Evolutionary conservation across 2,113 vertebrate genomes (phyloP).

Genomic region (Sinocyclocheilus grahami): DNA sequence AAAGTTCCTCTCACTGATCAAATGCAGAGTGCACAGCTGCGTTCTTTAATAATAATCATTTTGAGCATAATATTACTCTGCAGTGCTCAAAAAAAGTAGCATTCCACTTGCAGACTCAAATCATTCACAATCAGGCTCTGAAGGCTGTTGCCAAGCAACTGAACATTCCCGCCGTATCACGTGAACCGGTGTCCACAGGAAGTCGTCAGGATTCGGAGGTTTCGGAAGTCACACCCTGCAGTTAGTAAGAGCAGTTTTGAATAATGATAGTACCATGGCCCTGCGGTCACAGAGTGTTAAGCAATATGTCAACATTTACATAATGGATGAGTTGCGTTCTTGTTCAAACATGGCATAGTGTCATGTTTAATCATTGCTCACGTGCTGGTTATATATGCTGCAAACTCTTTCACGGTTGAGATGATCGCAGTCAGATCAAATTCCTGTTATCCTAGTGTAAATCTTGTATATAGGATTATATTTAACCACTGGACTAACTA

Average conservation of each 20-base stretch:
- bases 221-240: not conserved
- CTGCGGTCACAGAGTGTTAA: not conserved
- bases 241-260: not conserved
- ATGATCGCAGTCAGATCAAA: not conserved
- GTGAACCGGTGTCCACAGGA: conserved; percentile 11
- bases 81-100: conserved; percentile 18
- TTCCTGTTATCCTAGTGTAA: not conserved
- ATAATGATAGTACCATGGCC: not conserved
- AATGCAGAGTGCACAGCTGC: not conserved
- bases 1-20: not conserved
- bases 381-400: not conserved
- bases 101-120: not conserved
- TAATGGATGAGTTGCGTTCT: not conserved
- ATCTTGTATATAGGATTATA: not conserved
- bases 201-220: not conserved
- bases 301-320: not conserved
- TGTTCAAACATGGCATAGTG: not conserved
- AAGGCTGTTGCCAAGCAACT: conserved; percentile 64
- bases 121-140: conserved; percentile 34
- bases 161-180: conserved; percentile 38
- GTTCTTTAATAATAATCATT: not conserved
- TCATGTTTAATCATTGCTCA: not conserved
- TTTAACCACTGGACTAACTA: not conserved
- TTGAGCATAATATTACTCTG: not conserved
- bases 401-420: not conserved